Base-by-base conservation (phyloP, 1,140 invertebrate species). In the Drosophila parvula region DNA sequence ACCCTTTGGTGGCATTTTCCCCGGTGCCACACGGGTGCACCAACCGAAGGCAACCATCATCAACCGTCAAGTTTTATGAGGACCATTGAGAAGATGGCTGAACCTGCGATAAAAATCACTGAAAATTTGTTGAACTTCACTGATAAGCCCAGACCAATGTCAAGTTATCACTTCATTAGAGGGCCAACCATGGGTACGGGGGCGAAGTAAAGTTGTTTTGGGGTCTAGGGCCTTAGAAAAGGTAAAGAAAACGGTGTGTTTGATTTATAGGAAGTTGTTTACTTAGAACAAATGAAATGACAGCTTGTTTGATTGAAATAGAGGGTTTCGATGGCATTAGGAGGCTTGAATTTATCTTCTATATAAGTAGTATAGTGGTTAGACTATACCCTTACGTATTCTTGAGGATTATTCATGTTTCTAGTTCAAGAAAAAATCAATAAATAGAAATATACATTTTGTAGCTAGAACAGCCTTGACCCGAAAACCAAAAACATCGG, bases 101-200 rank as follows among this genome's bases (percentile, higher is more conserved):
- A 79, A 82, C 57, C 51, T 34, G 62, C 64, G 67, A 86, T 88
- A 86, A 88, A 85, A 79, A 82, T 88, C 83, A 86, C 68, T 69
- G 73, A 75, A 82, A 86, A 86, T 79, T 88, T 83, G 83, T 88
- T 73, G 43, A 79, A 70, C 68, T 61, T 50, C 16, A 59, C 56
- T 56, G 79, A 86, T 88, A 79, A 73, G 47, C 36, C 41, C 14
- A 36, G 32, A 12, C 61, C 53, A 70, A 55, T 60, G 56, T 55
- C 38, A 63, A 81, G 51, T 88, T 88, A 85, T 88, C 82, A 85
- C 82, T 85, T 85, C 83, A 85, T 85, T 85, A 81, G 70, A 48
- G 50, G 10, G 12, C 36, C 32, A 14, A 22, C 16, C 36, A 28
- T 7, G 63, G 14, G 32, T 27, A 11, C 16, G 67, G 14, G 16